These are phyloP conservation scores for Perdita meconis DNA, from an alignment of 2,888 invertebrate species.

Conservation along the genomic window DNA sequence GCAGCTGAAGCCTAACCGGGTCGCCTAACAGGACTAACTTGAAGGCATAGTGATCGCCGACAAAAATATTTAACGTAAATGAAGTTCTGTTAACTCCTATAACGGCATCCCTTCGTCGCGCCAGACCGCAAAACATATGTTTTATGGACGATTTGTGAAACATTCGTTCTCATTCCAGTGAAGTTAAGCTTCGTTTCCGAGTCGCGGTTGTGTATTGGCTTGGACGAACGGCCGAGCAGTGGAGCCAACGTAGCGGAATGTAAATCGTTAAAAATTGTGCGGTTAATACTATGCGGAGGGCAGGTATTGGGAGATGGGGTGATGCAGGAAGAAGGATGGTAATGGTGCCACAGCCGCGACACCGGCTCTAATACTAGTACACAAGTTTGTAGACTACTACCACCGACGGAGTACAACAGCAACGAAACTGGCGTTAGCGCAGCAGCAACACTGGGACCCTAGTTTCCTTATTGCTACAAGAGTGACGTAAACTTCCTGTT, in stretches of 20 bases:
- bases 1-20: constrained; percentile 4
- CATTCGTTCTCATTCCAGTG: constrained; percentile 37
- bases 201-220: neutral
- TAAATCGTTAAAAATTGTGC: constrained; percentile 74
- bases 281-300: constrained; percentile 72
- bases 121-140: neutral
- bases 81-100: neutral
- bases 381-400: too few relatives aligned
- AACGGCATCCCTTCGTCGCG: constrained; percentile 9
- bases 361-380: neutral
- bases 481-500: too few relatives aligned
- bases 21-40: neutral
- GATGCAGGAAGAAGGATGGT: neutral
- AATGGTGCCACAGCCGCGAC: neutral
- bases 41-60: neutral
- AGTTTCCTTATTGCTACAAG: too few relatives aligned
- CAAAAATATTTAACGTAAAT: constrained; percentile 31
- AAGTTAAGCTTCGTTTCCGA: constrained; percentile 20
- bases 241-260: constrained; percentile 60
- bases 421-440: too few relatives aligned
- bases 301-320: constrained; percentile 7
- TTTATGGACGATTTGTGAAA: neutral
- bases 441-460: too few relatives aligned
- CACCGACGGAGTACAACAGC: too few relatives aligned
- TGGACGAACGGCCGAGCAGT: too few relatives aligned